Evolutionary conservation across 2,888 invertebrate species (phyloP).

Genomic region (Luperina testacea): DNA sequence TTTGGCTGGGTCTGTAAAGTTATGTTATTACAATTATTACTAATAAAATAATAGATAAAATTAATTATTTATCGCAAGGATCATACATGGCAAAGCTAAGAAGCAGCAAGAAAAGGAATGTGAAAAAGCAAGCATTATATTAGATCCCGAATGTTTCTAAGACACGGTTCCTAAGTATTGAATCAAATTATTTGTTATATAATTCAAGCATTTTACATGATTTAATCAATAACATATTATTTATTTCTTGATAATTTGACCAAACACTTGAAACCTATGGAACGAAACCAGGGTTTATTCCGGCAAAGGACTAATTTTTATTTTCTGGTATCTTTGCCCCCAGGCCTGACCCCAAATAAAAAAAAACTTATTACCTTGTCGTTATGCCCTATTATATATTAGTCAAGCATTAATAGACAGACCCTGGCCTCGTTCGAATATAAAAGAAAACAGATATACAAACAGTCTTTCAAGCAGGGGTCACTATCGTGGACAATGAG

Average conservation of each 20-base stretch:
- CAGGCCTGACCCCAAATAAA: not conserved
- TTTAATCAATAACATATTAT: not conserved
- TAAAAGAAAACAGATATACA: slow-evolving; percentile 51
- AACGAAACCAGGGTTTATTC: slow-evolving; percentile 28
- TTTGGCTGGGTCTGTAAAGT: slow-evolving; percentile 79
- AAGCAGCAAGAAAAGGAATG: slow-evolving; percentile 22
- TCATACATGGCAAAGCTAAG: slow-evolving; percentile 15
- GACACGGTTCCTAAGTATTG: slow-evolving; percentile 10
- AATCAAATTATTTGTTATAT: slow-evolving; percentile 10
- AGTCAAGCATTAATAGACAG: not conserved
- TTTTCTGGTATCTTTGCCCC: not conserved
- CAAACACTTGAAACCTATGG: slow-evolving; percentile 12
- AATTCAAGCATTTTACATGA: not conserved
- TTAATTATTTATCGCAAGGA: not conserved
- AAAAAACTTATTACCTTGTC: not conserved
- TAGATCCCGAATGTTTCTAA: slow-evolving; percentile 5
- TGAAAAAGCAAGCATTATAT: slow-evolving; percentile 48
- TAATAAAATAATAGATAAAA: slow-evolving; percentile 11
- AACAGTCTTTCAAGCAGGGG: slow-evolving; percentile 43
- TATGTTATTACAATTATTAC: slow-evolving; percentile 1
- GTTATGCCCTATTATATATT: not conserved
- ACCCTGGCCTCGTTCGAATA: slow-evolving; percentile 32
- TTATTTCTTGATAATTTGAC: slow-evolving; percentile 12
- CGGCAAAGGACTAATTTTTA: too few relatives aligned
- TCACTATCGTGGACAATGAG: slow-evolving; percentile 9